These are phyloP conservation scores for Drosophila auraria DNA, from an alignment of 1,140 invertebrate species.

Conservation along the genomic window DNA sequence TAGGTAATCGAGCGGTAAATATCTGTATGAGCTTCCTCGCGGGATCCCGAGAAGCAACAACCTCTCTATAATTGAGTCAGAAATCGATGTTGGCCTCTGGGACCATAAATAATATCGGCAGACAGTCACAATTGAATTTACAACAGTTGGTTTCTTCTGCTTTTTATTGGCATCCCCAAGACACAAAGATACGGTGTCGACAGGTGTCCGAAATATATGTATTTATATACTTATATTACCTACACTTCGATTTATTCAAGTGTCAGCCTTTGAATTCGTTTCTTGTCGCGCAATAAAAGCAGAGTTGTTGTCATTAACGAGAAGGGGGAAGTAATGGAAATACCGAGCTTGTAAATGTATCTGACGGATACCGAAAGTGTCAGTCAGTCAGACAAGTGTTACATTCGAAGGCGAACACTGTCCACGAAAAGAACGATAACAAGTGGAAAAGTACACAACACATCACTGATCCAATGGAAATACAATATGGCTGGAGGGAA, in stretches of 20 bases:
- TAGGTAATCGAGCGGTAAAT: slow-evolving; percentile 60
- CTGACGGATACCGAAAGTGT: slow-evolving; percentile 49
- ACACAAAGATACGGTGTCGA: slow-evolving; percentile 36
- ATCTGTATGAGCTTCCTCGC: slow-evolving; percentile 38
- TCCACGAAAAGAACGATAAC: slow-evolving; percentile 38
- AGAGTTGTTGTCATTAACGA: slow-evolving; percentile 61
- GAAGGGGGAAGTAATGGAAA: slow-evolving; percentile 49
- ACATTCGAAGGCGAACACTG: slow-evolving; percentile 28
- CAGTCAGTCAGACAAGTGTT: slow-evolving; percentile 42
- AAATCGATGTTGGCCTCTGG: slow-evolving; percentile 21
- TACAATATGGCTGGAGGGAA: slow-evolving; percentile 27
- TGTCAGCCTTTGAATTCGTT: slow-evolving; percentile 55
- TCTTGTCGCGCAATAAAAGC: slow-evolving; percentile 57
- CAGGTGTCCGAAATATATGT: slow-evolving; percentile 46
- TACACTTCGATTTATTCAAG: slow-evolving; percentile 63
- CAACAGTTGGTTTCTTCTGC: slow-evolving; percentile 29
- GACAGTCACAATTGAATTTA: slow-evolving; percentile 41
- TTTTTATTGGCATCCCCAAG: slow-evolving; percentile 26
- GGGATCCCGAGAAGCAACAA: slow-evolving; percentile 17
- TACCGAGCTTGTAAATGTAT: slow-evolving; percentile 47
- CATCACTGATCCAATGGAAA: slow-evolving; percentile 26
- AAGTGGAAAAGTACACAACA: slow-evolving; percentile 24
- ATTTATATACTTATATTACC: not conserved
- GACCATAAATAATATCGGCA: slow-evolving; percentile 10
- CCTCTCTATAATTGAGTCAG: slow-evolving; percentile 41